Evolutionary conservation across 1,140 invertebrate species (phyloP), one percentile per base, ranked within the genome.

Genomic region (Frieseomelitta varia): DNA sequence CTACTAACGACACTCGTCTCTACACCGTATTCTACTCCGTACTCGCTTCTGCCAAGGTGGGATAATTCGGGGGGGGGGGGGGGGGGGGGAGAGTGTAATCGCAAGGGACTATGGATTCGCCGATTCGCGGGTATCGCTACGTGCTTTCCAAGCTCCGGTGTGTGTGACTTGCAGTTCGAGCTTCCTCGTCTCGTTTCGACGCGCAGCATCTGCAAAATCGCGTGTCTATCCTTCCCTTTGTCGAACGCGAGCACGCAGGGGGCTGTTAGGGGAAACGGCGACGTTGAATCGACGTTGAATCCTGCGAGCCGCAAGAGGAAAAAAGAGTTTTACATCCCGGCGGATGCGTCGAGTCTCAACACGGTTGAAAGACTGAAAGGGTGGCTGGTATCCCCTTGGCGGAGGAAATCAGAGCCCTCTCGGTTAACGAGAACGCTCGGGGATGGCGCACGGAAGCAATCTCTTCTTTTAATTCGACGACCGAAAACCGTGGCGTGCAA

Each of bases 1-100:
- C 58, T n/a, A 51, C 53, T 77, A 77, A 82, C 80, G 80, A 77
- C 51, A 77, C 61, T 30, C 80, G 80, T 15, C 27, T n/a, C 51
- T 15, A 0, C 47, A 0, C 8, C 21, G 19, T 65, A 34, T 65
- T 63, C 30, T 47, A 19, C 58, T 58, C 24, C 68, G 56, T 3
- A 47, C 39, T 76, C 80, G 53, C n/a, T 1, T 51, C 4, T 30
- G 8, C 27, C 17, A 2, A n/a, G 39, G 39, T 10, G 39, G 8
- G 63, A 30, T 65, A 65, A 65, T 30, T 12, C n/a, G 15, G 3
- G 14, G 14, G 6, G 15, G 63, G 17, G n/a, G n/a, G n/a, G n/a
- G n/a, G n/a, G n/a, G n/a, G n/a, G n/a, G n/a, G n/a, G n/a, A n/a
- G n/a, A n/a, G n/a, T n/a, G n/a, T 30, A 15, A 61, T 61, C 58